Evolutionary conservation across 2,888 invertebrate genomes (phyloP).

Genomic region (Tortrix viridana): DNA sequence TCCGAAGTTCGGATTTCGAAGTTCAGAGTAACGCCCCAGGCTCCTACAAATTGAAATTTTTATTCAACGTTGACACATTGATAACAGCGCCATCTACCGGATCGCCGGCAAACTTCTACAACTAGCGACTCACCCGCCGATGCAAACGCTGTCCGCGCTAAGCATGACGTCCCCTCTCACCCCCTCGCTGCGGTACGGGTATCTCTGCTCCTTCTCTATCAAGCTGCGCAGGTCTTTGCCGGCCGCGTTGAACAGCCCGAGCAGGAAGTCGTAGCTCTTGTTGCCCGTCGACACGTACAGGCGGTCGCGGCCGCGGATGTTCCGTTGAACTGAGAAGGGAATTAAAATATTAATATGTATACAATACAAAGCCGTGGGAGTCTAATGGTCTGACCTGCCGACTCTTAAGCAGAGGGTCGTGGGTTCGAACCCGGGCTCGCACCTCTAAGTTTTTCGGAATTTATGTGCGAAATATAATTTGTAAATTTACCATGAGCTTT

Average conservation of each 20-base stretch:
- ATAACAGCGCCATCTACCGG: conserved; percentile 16
- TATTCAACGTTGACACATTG: neutral
- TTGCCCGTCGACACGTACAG: conserved; percentile 92
- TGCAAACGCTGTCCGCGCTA: conserved; percentile 87
- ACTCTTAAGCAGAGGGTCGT: no score
- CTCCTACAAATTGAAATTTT: no score
- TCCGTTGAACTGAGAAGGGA: conserved; percentile 86
- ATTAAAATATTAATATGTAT: neutral
- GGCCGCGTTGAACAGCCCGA: conserved; percentile 85
- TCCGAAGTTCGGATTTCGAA: no score
- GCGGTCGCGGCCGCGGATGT: conserved; percentile 94
- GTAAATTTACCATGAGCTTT: no score
- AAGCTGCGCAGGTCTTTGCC: conserved; percentile 65
- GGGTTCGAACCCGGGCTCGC: no score
- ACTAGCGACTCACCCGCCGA: conserved; percentile 84
- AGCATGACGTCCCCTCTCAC: conserved; percentile 92
- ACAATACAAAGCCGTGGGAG: no score
- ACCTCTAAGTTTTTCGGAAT: no score
- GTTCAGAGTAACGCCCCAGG: no score
- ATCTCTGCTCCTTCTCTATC: conserved; percentile 82
- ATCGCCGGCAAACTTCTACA: neutral
- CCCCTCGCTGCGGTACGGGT: conserved; percentile 89
- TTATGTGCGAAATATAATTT: no score
- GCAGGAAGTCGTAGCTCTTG: conserved; percentile 87
- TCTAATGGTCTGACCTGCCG: no score